Percentiles rank a stretch among this genome's conserved stretches.
phyloP scores from a whole-genome alignment of 2,888 invertebrate species.

The Hirudinaria manillensis region DNA sequence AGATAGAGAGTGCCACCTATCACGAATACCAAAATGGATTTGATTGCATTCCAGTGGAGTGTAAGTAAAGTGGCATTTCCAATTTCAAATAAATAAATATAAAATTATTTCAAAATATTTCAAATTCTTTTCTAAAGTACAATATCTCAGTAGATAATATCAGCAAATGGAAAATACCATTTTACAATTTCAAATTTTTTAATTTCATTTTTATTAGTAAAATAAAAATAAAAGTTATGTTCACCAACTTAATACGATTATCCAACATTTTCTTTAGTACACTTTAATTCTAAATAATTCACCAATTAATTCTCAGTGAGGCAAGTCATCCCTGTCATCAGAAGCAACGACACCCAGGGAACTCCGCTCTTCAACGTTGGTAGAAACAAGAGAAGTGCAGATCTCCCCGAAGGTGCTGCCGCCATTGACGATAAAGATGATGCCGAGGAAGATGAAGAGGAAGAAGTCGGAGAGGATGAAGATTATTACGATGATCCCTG shows the following conservation, averaged over 20 bases:
- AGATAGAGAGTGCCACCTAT: constrained; percentile 82
- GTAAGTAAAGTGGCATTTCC: constrained; percentile 58
- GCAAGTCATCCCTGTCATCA: constrained; percentile 40
- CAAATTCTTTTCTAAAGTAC: not conserved
- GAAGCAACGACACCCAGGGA: constrained; percentile 37
- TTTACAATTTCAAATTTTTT: not conserved
- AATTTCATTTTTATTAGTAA: not conserved
- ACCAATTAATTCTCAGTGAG: constrained; percentile 35
- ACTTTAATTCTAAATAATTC: too few relatives aligned
- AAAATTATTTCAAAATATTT: not conserved
- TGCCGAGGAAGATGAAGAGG: constrained; percentile 8
- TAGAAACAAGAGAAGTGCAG: constrained; percentile 33
- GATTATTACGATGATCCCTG: constrained; percentile 13
- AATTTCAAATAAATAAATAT: not conserved
- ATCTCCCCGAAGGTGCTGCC: not conserved
- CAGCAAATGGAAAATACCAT: not conserved
- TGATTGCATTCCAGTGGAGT: constrained; percentile 82
- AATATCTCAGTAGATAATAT: too few relatives aligned
- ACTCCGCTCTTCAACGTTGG: constrained; percentile 28
- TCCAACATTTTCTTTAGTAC: too few relatives aligned
- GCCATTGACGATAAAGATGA: not conserved
- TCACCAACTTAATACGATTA: too few relatives aligned
- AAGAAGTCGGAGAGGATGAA: constrained; percentile 3
- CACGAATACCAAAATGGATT: constrained; percentile 82
- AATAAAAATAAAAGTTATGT: not conserved